Conservation (phyloP, 2,113 vertebrate genomes). For the Delphinapterus leucas region DNA sequence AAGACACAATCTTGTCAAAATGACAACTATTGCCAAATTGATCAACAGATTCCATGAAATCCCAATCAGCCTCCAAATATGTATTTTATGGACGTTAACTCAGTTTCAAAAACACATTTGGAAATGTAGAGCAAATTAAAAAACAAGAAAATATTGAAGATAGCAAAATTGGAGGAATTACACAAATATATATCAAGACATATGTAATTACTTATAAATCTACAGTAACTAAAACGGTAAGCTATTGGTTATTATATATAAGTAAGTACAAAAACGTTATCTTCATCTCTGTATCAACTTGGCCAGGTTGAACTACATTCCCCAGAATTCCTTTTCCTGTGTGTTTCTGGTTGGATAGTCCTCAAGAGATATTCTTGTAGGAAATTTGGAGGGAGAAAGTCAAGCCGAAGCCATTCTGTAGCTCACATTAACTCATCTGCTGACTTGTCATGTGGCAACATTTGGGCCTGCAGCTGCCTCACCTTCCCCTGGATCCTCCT, state of each 20-base stretch:
- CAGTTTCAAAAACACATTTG: background rate
- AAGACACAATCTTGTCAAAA: background rate
- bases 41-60: background rate
- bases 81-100: background rate
- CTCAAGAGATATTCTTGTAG: background rate
- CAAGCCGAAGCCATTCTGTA: background rate
- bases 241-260: background rate
- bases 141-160: background rate
- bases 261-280: background rate
- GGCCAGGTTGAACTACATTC: background rate
- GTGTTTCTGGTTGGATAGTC: background rate
- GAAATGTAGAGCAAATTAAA: background rate
- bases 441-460: background rate
- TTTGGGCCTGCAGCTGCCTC: background rate
- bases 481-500: background rate
- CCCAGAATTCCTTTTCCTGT: background rate
- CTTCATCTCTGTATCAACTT: background rate
- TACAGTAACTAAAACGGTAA: background rate
- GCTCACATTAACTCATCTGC: background rate
- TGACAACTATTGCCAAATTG: background rate
- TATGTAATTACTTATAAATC: background rate
- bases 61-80: background rate
- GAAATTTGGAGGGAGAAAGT: background rate
- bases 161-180: background rate
- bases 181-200: background rate